Base-by-base conservation (phyloP, 2,797 vertebrate species). In the Peromyscus melanophrys region DNA sequence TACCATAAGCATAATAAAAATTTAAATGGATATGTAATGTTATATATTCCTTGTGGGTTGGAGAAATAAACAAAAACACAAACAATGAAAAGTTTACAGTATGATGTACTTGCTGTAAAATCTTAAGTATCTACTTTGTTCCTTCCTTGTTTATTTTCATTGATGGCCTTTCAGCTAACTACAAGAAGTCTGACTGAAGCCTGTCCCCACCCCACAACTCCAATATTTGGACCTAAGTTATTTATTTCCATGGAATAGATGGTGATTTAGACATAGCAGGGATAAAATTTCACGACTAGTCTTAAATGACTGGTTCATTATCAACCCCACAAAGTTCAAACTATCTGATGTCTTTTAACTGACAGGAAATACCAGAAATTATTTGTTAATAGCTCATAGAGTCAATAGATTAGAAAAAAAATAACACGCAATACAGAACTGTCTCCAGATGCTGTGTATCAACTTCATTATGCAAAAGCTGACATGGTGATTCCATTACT, bases 351-450 rank as follows among this genome's bases (percentile, higher is more conserved):
- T 71, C 19, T 78, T 93, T 82, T 78, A 89, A 65, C 29, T 67
- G 23, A 77, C 12, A 16, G 40, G 10, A 75, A 34, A 94, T 21
- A 49, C 13, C 52, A 27, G 73, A 88, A 0, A 0, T 89, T 85
- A 61, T 4, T 94, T 92, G 6, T 75, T 94, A 69, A 63, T 93
- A 78, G 52, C n/a, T 9, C 55, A 69, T 69, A 95, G 73, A 81
- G 29, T 65, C 9, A 59, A 67, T 40, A 2, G 17, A 59, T 63
- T 81, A 75, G 93, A 92, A 94, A 81, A 78, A 90, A 94, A 73
- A 82, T 81, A 27, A 12, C 34, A n/a, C 25, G 46, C 87, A 96
- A 76, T 90, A 37, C 21, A 88, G 89, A 95, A 92, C 25, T 69
- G 27, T 69, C 2, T 86, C 2, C 75, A 90, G 67, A 76, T 34